Conservation (phyloP, 37 sponge, comb jelly and placozoan genomes). For the Lycopodina hypogea region DNA sequence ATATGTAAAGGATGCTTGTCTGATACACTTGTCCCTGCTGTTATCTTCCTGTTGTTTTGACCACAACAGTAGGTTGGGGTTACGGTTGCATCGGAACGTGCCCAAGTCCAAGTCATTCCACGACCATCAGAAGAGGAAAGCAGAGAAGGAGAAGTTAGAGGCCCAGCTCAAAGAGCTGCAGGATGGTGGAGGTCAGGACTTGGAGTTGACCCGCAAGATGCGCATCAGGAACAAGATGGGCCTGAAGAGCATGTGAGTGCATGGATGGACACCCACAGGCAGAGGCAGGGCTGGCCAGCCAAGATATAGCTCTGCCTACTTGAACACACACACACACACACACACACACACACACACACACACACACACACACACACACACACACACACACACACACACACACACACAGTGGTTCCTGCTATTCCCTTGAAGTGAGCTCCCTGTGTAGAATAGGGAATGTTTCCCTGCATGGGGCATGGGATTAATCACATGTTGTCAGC, state of each 20-base stretch:
- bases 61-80: conserved; percentile 8
- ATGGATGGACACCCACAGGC: not conserved
- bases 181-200: conserved; percentile 15
- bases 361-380: too few species aligned
- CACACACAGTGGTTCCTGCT: too few species aligned
- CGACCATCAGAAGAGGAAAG: conserved; percentile 43
- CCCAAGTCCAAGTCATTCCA: not conserved
- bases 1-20: not conserved
- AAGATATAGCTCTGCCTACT: too few species aligned
- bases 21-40: too few species aligned
- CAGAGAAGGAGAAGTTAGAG: conserved; percentile 49
- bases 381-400: too few species aligned
- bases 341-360: too few species aligned
- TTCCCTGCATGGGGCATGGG: too few species aligned
- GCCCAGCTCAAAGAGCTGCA: conserved; percentile 22
- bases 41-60: not conserved
- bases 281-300: too few species aligned
- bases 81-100: conserved; percentile 6
- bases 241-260: conserved; percentile 8
- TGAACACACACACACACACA: too few species aligned
- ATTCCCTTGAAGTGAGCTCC: too few species aligned
- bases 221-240: conserved; percentile 25
- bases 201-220: not conserved
- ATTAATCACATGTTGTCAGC: too few species aligned
- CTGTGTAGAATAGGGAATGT: too few species aligned